These are phyloP conservation scores for Atrichornis clamosus DNA, from an alignment of 2,113 vertebrate species.

Conservation along the genomic window DNA sequence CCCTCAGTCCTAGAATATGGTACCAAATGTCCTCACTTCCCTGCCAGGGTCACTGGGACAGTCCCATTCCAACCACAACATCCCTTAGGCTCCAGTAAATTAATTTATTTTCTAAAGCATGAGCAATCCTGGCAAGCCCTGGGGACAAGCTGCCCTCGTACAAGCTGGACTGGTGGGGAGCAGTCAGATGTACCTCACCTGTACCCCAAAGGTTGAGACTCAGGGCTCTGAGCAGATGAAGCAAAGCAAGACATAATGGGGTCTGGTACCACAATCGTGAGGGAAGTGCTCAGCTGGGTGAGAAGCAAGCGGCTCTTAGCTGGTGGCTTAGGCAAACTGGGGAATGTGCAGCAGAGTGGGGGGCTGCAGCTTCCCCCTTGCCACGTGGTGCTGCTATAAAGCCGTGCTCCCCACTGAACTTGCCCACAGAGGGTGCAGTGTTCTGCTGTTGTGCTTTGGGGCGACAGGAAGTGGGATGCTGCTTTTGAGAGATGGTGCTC, in stretches of 20 bases:
- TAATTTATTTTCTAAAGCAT: neutral
- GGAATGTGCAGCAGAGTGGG: neutral
- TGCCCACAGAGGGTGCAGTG: neutral
- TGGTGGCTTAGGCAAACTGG: neutral
- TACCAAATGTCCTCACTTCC: neutral
- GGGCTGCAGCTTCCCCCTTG: neutral
- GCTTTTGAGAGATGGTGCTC: neutral
- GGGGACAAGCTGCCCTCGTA: neutral
- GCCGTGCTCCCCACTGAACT: accelerated
- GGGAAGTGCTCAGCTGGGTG: neutral
- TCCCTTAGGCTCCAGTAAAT: neutral
- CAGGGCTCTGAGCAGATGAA: neutral
- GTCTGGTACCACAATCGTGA: neutral
- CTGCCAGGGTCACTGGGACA: neutral
- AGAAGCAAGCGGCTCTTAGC: neutral
- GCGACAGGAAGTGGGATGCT: neutral
- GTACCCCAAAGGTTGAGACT: neutral
- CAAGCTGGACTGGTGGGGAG: neutral
- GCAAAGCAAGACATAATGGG: neutral
- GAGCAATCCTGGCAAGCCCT: neutral
- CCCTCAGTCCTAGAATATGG: neutral
- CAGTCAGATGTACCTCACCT: neutral
- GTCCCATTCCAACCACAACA: neutral
- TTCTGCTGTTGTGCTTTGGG: neutral
- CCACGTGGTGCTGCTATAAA: neutral